Evolutionary conservation across 2,888 invertebrate species (phyloP), one percentile per base, ranked within the genome.

Genomic region (Campaea margaritaria): DNA sequence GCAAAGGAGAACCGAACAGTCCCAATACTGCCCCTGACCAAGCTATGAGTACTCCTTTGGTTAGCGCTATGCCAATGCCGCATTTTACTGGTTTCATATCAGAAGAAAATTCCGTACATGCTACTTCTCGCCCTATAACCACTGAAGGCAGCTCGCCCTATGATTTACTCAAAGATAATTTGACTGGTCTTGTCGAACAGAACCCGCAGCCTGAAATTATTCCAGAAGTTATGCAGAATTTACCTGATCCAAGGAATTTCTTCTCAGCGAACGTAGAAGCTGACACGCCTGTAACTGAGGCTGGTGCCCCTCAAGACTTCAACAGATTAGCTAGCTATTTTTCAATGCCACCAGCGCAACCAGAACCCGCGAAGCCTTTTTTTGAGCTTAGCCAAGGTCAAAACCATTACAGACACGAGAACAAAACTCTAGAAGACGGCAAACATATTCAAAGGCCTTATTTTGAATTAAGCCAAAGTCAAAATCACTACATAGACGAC

Each of bases 381-480:
- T 92, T 92, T 91, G 91, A 92, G 70, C 79, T 91, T 54, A 91
- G 92, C 74, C 84, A 89, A 60, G 86, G 90, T 58, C 89, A 91
- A 83, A 85, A 90, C 44, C 91, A 91, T 63, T 90, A 87, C 31
- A 83, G 87, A 68, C 87, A 89, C 8, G 54, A 52, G 15, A 38
- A 13, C 1, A 48, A 42, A 46, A 21, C 31, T 5, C 10, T 53
- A 41, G 9, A 10, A 14, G 16, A 46, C 16, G 34, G n/a, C 7
- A 45, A 11, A 15, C 14, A 21, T 10, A 39, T 56, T 38, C 21
- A 65, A 59, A 66, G 66, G 63, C 12, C 89, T 87, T 91, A 90
- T 91, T 91, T 91, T 89, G 89, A 90, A 68, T 79, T 90, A 57
- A 90, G 89, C 71, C 68, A 72, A 67, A 65, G 59, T 59, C 59